Conservation (phyloP, 2,888 invertebrate genomes). For the Pachliopta kotzebuea region DNA sequence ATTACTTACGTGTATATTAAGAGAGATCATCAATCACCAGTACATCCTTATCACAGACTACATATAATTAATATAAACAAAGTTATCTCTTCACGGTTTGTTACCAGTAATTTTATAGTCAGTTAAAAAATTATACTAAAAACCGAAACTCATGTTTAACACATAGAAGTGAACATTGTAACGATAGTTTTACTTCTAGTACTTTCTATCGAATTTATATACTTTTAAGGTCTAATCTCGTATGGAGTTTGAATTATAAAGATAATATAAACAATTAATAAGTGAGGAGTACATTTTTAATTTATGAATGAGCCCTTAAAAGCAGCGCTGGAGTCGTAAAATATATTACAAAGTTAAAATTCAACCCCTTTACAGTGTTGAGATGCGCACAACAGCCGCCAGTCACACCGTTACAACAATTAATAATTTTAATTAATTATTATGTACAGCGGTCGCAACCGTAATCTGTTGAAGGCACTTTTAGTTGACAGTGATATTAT, state of each 20-base stretch:
- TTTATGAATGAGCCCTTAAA: slow-evolving; percentile 26
- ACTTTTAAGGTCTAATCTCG: neutral
- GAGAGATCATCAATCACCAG: too few species aligned
- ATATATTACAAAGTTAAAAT: slow-evolving; percentile 29
- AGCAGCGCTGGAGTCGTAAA: slow-evolving; percentile 20
- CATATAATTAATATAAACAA: neutral
- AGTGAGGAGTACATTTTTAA: slow-evolving; percentile 27
- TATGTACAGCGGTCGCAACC: too few species aligned
- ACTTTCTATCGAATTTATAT: too few species aligned
- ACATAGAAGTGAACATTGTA: too few species aligned
- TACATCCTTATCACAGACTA: too few species aligned
- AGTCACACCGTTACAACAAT: slow-evolving; percentile 43
- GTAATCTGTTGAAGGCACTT: too few species aligned
- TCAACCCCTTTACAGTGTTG: slow-evolving; percentile 23
- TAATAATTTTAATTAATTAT: neutral
- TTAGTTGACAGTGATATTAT: too few species aligned
- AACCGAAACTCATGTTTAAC: too few species aligned
- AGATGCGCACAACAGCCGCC: slow-evolving; percentile 25
- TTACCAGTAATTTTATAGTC: too few species aligned
- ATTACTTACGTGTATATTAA: too few species aligned
- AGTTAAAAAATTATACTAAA: too few species aligned
- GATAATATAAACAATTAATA: slow-evolving; percentile 27
- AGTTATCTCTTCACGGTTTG: neutral
- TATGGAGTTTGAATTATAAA: neutral
- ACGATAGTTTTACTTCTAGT: too few species aligned